A percentile compares a stretch with the other conserved stretches of the same genome.
phyloP scores from a whole-genome alignment of 1,140 invertebrate genomes.

The Temnothorax longispinosus region DNA sequence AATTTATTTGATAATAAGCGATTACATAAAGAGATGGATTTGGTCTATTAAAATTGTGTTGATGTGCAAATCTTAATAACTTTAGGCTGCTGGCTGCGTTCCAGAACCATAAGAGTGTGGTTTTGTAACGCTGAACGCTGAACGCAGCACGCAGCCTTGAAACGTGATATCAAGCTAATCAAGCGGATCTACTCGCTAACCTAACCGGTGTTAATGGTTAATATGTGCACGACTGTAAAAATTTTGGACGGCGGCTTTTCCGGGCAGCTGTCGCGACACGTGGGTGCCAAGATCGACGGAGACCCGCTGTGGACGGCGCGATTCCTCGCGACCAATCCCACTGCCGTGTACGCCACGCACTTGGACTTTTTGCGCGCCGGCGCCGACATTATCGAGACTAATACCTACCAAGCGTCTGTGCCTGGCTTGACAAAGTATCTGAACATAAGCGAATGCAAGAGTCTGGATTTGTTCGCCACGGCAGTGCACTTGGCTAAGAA shows the following conservation, averaged over 20 bases:
- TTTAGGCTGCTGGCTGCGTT: no score
- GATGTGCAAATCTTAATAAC: no score
- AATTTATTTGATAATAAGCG: no score
- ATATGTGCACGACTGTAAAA: slow-evolving; percentile 77
- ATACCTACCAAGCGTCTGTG: slow-evolving; percentile 96
- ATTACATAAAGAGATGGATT: no score
- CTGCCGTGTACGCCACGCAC: slow-evolving; percentile 91
- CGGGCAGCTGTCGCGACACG: slow-evolving; percentile 90
- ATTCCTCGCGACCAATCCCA: slow-evolving; percentile 90
- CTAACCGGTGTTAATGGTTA: no score
- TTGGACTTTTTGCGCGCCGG: slow-evolving; percentile 93
- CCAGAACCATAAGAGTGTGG: no score
- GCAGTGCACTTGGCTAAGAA: slow-evolving; percentile 90
- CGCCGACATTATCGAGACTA: slow-evolving; percentile 93
- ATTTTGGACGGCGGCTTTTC: slow-evolving; percentile 93
- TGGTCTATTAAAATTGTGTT: no score
- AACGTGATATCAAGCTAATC: no score
- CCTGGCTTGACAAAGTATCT: slow-evolving; percentile 91
- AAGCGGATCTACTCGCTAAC: no score
- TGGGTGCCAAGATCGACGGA: slow-evolving; percentile 89
- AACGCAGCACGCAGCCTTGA: no score
- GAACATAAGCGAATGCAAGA: slow-evolving; percentile 87
- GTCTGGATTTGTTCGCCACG: slow-evolving; percentile 89
- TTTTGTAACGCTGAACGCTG: no score
- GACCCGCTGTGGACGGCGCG: slow-evolving; percentile 94